phyloP scores from a whole-genome alignment of 2,113 vertebrate genomes.

The Nanger granti region DNA sequence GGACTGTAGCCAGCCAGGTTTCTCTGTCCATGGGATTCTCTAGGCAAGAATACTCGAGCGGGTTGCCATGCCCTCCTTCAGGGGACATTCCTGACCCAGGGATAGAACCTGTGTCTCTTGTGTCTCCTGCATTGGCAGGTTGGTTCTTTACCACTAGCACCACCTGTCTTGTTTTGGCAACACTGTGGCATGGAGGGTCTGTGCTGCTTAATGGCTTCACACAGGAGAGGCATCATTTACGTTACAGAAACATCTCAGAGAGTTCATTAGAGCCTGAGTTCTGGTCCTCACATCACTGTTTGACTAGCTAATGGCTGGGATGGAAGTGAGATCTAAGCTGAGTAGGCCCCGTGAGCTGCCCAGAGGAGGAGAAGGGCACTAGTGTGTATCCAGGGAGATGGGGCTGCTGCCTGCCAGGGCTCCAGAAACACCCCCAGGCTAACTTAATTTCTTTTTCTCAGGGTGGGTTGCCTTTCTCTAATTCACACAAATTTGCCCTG shows the following conservation, averaged over 20 bases:
- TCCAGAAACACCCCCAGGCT: neutral
- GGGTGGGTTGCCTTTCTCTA: neutral
- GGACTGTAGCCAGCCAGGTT: neutral
- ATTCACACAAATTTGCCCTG: neutral
- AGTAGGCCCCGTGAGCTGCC: neutral
- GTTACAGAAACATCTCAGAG: neutral
- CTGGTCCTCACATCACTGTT: neutral
- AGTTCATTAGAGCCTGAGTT: neutral
- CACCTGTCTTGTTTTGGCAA: neutral
- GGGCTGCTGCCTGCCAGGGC: neutral
- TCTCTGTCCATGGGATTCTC: neutral
- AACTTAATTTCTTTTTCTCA: neutral
- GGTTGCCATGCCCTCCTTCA: neutral
- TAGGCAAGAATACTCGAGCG: neutral
- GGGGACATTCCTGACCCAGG: neutral
- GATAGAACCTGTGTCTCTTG: neutral
- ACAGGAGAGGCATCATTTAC: neutral
- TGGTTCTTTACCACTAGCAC: neutral
- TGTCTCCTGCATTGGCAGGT: neutral
- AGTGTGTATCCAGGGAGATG: rapidly evolving
- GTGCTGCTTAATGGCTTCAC: neutral
- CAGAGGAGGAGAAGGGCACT: too few relatives aligned
- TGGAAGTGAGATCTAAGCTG: neutral
- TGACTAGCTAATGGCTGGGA: neutral
- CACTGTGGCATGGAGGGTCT: neutral